Base-by-base conservation (phyloP, 2,888 invertebrate species). In the Acanthopleura granulata region DNA sequence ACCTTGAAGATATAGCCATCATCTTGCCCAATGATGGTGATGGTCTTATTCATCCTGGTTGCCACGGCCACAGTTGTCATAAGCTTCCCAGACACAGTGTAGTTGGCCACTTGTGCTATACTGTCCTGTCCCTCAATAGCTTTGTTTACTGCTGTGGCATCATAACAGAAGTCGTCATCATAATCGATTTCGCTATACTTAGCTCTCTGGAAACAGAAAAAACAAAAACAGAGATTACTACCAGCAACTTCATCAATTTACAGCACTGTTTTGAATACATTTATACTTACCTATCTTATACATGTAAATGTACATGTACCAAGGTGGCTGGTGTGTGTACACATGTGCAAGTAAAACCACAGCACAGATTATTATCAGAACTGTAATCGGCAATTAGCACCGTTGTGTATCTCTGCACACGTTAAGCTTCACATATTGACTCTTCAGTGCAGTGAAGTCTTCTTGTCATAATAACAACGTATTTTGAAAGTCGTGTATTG, bases 1-100 rank as follows among this genome's bases (percentile, higher is more conserved):
- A 66, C 66, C 66, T 66, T 66, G 15, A 66, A 27, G 66, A 66
- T 66, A 25, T 22, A 22, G 16, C 66, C 66, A 27, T 66, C 66
- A 16, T 66, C 27, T 66, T 25, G 22, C 29, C 66, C 66, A 16
- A 66, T 22, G 66, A 66, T 27, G 3, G 66, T 66, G 16, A 66
- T 25, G 6, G 66, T 66, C 6, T 22, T 66, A 14, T 66, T 66
- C 66, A 66, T 27, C 16, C 66, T 18, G 3, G 66, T 66, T 66
- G 66, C 25, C 6, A 27, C 66, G 6, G 66, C 66, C 25, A 66
- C 66, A 22, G 66, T 6, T 16, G 66, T 66, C 16, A 66, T 16
- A 3, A 66, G 25, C 16, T 66, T 18, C 3, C 25, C 29, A 25
- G 66, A 27, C 29, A 27, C 66, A 66, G 66, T 66, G 66, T 27